A percentile compares a stretch with the other conserved stretches of the same genome.
Conservation (phyloP, 2,113 vertebrate genomes). For the Motacilla alba region DNA sequence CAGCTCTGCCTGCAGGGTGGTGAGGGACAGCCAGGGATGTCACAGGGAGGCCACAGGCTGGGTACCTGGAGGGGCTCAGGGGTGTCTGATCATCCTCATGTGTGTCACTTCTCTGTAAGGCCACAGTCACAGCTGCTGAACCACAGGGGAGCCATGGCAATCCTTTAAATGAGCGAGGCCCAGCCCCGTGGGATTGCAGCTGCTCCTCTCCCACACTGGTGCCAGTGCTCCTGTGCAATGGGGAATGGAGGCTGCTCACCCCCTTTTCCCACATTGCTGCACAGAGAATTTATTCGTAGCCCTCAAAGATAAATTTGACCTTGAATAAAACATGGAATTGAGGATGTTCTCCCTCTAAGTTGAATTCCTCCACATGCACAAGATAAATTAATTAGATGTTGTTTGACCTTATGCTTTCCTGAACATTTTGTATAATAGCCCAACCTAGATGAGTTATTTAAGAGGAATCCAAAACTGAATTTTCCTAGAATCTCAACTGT, state of each 20-base stretch:
- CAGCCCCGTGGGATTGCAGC: not conserved
- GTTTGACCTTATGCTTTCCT: not conserved
- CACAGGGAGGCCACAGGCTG: not conserved
- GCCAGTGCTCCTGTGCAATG: not conserved
- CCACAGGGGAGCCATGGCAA: not conserved
- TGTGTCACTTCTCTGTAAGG: not conserved
- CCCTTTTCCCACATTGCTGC: not conserved
- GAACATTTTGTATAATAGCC: not conserved
- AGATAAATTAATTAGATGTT: not conserved
- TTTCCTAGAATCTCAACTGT: not conserved
- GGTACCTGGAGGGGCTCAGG: rapidly evolving
- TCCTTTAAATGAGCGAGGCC: not conserved
- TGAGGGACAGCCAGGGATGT: rapidly evolving
- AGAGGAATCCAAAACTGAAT: not conserved
- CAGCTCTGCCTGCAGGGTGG: not conserved
- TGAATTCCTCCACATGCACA: not conserved
- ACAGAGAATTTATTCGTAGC: not conserved
- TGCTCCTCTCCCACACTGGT: rapidly evolving
- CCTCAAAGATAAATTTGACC: not conserved
- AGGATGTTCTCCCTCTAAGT: not conserved
- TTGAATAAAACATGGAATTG: not conserved
- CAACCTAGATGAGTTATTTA: not conserved
- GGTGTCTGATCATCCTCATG: rapidly evolving
- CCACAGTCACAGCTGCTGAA: not conserved
- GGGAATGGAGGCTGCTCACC: rapidly evolving